Percentiles rank a stretch among this genome's conserved stretches.
These are phyloP conservation scores for Carollia perspicillata DNA, from an alignment of 2,113 vertebrate species.

Conservation along the genomic window DNA sequence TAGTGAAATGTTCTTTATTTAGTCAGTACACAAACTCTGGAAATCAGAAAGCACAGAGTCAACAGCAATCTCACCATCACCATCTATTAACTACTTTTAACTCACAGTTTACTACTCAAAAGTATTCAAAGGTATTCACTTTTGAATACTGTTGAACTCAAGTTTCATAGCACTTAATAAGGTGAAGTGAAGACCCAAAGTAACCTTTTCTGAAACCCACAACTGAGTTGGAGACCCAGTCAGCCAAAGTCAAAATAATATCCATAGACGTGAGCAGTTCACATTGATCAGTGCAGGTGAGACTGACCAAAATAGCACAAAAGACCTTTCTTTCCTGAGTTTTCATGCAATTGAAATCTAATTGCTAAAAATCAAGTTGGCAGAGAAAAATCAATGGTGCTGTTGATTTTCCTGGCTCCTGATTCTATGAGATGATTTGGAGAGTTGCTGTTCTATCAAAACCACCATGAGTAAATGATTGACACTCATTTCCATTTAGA, in stretches of 20 bases:
- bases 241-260: conserved; percentile 58
- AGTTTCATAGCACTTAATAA: conserved; percentile 27
- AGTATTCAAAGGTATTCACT: too few species aligned
- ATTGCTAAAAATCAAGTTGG: conserved; percentile 60
- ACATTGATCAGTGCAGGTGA: not conserved
- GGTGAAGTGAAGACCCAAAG: not conserved
- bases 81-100: not conserved
- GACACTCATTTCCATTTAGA: conserved; percentile 82
- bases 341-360: conserved; percentile 47
- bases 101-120: not conserved
- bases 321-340: conserved; percentile 24
- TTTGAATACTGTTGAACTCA: not conserved
- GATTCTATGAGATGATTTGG: conserved; percentile 57
- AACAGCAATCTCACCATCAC: not conserved
- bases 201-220: conserved; percentile 1
- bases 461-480: conserved; percentile 61
- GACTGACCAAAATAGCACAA: conserved; percentile 19
- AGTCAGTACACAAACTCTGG: not conserved
- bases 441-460: conserved; percentile 65
- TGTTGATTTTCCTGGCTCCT: conserved; percentile 68
- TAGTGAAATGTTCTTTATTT: not conserved
- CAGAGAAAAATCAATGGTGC: conserved; percentile 69
- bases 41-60: not conserved
- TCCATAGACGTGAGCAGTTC: conserved; percentile 3
- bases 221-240: not conserved